Evolutionary conservation across 2,113 vertebrate genomes (phyloP), one percentile per base, ranked within the genome.

Genomic region (Pelobates fuscus): DNA sequence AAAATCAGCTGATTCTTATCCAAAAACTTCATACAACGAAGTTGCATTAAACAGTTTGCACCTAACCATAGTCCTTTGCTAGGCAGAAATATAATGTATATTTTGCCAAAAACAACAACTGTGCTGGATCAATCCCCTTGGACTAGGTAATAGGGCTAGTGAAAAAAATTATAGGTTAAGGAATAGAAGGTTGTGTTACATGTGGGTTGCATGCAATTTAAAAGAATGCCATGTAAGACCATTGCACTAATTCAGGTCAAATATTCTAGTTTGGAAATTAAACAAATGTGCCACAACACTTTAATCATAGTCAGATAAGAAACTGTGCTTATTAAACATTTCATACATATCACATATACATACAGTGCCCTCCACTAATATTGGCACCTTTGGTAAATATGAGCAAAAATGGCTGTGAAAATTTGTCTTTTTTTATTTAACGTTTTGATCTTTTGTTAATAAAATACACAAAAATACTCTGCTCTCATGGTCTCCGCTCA

Each of bases 91-190:
- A 68, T 84, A 81, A 74, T 82, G 78, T 37, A 60, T 59, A 58
- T 78, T 80, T 79, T 84, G 81, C 86, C 85, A 87, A 78, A 81
- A 88, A 87, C 32, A 89, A 87, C 82, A 86, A 88, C 78, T 87
- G 84, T 46, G 79, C 44, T 82, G 68, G 58, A 86, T 87, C 77
- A 82, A 84, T 65, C 72, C 32, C 32, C 67, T 81, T 82, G 66
- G 77, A 84, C 82, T 66, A 83, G 78, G 77, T 80, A 84, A 55
- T 82, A 74, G 78, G 41, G 84, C 76, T 78, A 82, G 79, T 87
- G 84, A 82, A 80, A 80, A 78, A 79, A 67, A 59, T 65, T 37
- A 74, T 66, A 59, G 17, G 26, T 80, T 81, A 72, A 83, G 84
- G 67, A 83, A 77, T 81, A 78, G 79, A 69, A 62, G 74, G 54